These are phyloP conservation scores for Acestrorhynchus altus DNA, from an alignment of 2,797 vertebrate species.

Conservation along the genomic window DNA sequence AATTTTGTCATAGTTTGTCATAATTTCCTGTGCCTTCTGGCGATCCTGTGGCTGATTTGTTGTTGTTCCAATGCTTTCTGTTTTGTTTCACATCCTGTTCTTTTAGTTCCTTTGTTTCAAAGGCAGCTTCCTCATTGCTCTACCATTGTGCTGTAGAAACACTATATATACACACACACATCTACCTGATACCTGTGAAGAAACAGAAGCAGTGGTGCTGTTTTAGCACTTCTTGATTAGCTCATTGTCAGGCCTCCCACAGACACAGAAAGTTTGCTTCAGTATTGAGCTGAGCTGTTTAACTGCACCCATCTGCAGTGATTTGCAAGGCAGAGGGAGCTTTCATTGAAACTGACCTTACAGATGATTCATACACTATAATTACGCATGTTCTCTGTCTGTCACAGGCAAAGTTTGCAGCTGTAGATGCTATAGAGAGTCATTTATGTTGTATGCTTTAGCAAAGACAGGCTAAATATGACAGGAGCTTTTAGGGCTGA, in stretches of 20 bases:
- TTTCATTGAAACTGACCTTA: slow-evolving; percentile 44
- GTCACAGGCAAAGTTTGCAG: slow-evolving; percentile 38
- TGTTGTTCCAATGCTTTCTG: not conserved
- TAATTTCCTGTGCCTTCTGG: no score
- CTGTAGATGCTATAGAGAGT: slow-evolving; percentile 16
- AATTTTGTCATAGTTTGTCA: no score
- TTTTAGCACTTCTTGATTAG: slow-evolving; percentile 18
- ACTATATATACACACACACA: not conserved
- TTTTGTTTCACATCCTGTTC: not conserved
- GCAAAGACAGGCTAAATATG: slow-evolving; percentile 32
- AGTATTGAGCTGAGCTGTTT: slow-evolving; percentile 14
- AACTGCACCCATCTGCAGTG: slow-evolving; percentile 38
- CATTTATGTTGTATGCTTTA: slow-evolving; percentile 30
- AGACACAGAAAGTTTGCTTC: slow-evolving; percentile 18
- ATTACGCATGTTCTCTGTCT: slow-evolving; percentile 43
- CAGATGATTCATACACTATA: slow-evolving; percentile 47
- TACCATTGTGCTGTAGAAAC: not conserved
- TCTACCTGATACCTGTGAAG: not conserved
- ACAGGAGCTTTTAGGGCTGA: slow-evolving; percentile 33
- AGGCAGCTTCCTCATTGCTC: not conserved
- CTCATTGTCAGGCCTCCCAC: slow-evolving; percentile 7
- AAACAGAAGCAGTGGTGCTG: not conserved
- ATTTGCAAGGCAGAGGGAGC: slow-evolving; percentile 24
- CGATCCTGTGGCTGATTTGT: not conserved
- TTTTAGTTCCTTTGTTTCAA: not conserved